Evolutionary conservation across 2,888 invertebrate genomes (phyloP), one percentile per base, ranked within the genome.

Genomic region (Idaea biselata): DNA sequence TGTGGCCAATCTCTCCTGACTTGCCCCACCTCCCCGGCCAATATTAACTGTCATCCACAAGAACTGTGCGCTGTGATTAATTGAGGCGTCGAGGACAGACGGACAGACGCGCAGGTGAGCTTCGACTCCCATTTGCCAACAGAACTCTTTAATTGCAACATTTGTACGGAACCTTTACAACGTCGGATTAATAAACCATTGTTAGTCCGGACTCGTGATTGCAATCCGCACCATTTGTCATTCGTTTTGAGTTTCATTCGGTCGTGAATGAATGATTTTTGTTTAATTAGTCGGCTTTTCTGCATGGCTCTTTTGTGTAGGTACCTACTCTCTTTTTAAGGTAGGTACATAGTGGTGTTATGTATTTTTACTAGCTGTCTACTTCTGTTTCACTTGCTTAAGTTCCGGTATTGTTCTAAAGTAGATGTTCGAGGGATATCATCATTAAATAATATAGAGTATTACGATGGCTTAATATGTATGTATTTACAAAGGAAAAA

Each of bases 21-120:
- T 65, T 63, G 61, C 1, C 58, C 74, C 77, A 68, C n/a, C 5
- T 0, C 18, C 55, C n/a, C 65, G 63, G 73, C 77, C 68, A 71
- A 84, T 85, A 87, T 86, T 81, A 86, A 82, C 87, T 87, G 87
- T 86, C 87, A 86, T 76, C 79, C 74, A 76, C 81, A 82, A 82
- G 83, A 86, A 82, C 83, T 82, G 83, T 77, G 66, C 62, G 67
- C 68, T 77, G 25, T 87, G 87, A 88, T 88, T 87, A 86, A 87
- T 88, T 72, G 78, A 71, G 68, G 69, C 64, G 60, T 67, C 65
- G 67, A 73, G 68, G 80, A 68, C 75, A 69, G 73, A 72, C 78
- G 66, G 65, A 68, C 73, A 70, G 72, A 58, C 66, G 63, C 61
- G 66, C 66, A 76, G 79, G 81, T 79, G 82, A 77, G 74, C 65